Evolutionary conservation across 2,888 invertebrate species (phyloP).

Genomic region (Mythimna loreyi): DNA sequence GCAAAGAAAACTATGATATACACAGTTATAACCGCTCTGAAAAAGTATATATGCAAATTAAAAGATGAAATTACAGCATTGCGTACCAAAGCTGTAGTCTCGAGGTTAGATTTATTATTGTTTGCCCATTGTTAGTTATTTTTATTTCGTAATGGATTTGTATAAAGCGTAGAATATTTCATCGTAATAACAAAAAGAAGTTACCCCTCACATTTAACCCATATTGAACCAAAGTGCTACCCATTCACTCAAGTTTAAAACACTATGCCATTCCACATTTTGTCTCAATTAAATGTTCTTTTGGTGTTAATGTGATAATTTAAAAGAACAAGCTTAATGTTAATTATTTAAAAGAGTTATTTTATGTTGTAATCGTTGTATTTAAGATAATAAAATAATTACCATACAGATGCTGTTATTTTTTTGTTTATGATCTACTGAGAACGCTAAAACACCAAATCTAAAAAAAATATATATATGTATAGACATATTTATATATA

Average conservation of each 20-base stretch:
- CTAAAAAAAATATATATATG: too few relatives aligned
- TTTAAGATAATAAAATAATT: constrained; percentile 86
- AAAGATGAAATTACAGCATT: constrained; percentile 15
- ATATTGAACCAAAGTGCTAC: constrained; percentile 74
- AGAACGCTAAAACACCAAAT: too few relatives aligned
- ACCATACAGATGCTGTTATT: constrained; percentile 63
- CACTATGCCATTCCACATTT: constrained; percentile 84
- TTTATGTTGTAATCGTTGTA: constrained; percentile 90
- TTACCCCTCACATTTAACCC: constrained; percentile 66
- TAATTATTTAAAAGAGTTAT: constrained; percentile 88
- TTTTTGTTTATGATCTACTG: too few relatives aligned
- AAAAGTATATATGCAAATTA: constrained; percentile 6
- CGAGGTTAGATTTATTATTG: constrained; percentile 31
- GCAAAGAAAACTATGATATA: not conserved
- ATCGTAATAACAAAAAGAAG: constrained; percentile 50
- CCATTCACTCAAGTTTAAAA: constrained; percentile 52
- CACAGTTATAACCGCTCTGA: not conserved
- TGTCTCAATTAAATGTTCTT: constrained; percentile 81
- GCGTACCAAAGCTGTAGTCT: constrained; percentile 14
- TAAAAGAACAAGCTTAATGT: constrained; percentile 88
- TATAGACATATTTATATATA: too few relatives aligned
- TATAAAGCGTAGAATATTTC: constrained; percentile 37
- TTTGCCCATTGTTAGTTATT: constrained; percentile 33
- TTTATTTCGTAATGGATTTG: constrained; percentile 43
- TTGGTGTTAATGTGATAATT: constrained; percentile 87